Evolutionary conservation across 2,888 invertebrate genomes (phyloP).

Genomic region (Stegana nigrithorax): DNA sequence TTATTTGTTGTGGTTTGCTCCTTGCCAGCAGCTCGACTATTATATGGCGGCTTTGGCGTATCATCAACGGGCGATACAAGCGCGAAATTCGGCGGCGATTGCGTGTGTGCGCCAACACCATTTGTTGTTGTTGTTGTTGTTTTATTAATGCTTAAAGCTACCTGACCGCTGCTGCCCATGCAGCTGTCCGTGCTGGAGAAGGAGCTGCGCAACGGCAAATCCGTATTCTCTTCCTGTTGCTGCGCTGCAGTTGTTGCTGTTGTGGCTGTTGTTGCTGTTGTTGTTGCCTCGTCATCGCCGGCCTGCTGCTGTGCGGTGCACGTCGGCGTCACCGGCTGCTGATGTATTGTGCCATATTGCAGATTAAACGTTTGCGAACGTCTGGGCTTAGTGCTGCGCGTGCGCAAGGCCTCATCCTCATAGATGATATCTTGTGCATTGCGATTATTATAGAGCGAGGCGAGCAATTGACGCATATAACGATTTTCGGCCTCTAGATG

Average conservation of each 20-base stretch:
- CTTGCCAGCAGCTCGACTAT: conserved; percentile 33
- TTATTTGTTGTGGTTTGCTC: conserved; percentile 37
- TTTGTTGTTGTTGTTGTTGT: conserved; percentile 22
- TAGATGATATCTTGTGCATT: conserved; percentile 59
- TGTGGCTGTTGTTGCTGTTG: conserved; percentile 9
- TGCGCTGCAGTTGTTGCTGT: conserved; percentile 15
- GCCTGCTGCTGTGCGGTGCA: conserved; percentile 45
- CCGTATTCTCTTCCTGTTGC: conserved; percentile 33
- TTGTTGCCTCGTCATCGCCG: conserved; percentile 10
- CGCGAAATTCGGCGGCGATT: conserved; percentile 46
- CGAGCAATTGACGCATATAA: conserved; percentile 65
- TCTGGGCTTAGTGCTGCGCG: conserved; percentile 44
- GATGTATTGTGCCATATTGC: conserved; percentile 66
- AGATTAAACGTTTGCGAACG: conserved; percentile 64
- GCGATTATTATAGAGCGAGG: conserved; percentile 60
- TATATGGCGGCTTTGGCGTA: conserved; percentile 29
- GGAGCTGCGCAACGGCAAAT: conserved; percentile 43
- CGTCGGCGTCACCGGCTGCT: conserved; percentile 49
- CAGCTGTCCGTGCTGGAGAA: conserved; percentile 57
- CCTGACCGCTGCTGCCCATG: conserved; percentile 34
- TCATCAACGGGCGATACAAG: conserved; percentile 31
- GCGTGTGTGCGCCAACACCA: conserved; percentile 14
- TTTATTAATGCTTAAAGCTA: conserved; percentile 23
- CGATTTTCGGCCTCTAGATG: conserved; percentile 79
- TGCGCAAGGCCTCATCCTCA: conserved; percentile 62